Base-by-base conservation (phyloP, 2,113 vertebrate species). In the Jacana jacana region DNA sequence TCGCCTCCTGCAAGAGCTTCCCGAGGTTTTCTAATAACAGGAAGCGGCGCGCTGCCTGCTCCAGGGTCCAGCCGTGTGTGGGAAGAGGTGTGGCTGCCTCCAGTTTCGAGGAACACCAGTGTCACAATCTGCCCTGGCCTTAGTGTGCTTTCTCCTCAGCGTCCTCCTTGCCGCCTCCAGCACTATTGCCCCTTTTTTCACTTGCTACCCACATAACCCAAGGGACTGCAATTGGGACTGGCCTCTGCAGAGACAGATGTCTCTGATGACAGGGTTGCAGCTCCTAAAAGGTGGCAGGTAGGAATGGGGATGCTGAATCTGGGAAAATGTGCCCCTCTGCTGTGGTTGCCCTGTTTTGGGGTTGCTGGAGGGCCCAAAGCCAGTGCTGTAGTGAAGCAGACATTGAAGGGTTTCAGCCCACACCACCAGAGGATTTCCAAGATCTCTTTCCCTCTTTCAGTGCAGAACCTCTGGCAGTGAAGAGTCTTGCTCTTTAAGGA, bases 11-110 rank as follows among this genome's bases (percentile, higher is more conserved):
- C 1, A 0, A 90, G 65, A 94, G 52, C 35, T 2, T 95, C 86
- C 86, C 8, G 4, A 71, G 77, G 70, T 86, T 96, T 95, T 97
- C 95, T 96, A 96, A 92, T 37, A 93, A 92, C 92, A 96, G 93
- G 86, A 94, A 93, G 68, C 5, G 0, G 39, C 0, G 1, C 0
- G 0, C 64, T 86, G 84, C 83, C 90, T 48, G 69, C 54, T 52
- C 76, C 2, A 1, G 37, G 71, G 31, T 76, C 83, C 48, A 4
- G 69, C 82, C 3, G 0, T 9, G 1, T 52, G 88, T 2, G 61
- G 92, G 80, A 90, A 79, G 93, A 96, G 95, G 83, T 88, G 95
- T 84, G 96, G 86, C 81, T 51, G 92, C 73, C 66, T 92, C 77
- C 65, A 79, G 5, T 84, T 94, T 95, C 73, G 54, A 96, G 93